phyloP scores from a whole-genome alignment of 2,888 invertebrate species.

The Drosophila paranaensis region DNA sequence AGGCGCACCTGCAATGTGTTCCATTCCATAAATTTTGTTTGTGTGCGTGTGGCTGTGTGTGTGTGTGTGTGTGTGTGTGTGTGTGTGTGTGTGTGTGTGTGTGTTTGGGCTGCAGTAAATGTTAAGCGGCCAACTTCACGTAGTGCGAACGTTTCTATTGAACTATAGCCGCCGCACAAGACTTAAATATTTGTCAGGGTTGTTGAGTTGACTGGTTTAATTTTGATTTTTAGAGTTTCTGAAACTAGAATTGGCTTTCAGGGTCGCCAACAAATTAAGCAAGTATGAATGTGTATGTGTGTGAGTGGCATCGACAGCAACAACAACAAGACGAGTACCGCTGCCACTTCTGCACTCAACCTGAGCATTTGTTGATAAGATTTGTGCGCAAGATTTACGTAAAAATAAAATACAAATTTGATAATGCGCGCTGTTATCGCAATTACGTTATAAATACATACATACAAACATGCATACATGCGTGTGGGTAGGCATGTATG shows the following conservation, averaged over 20 bases:
- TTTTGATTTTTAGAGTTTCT: constrained; percentile 27
- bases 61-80: no score
- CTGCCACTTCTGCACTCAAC: not conserved
- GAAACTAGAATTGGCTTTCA: constrained; percentile 70
- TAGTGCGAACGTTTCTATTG: constrained; percentile 13
- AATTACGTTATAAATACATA: constrained; percentile 35
- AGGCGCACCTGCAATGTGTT: constrained; percentile 22
- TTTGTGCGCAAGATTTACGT: constrained; percentile 69
- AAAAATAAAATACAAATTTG: constrained; percentile 55
- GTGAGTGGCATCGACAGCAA: constrained; percentile 12
- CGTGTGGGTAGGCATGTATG: constrained; percentile 6
- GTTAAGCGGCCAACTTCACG: constrained; percentile 15
- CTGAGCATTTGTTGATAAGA: constrained; percentile 57
- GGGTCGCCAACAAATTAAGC: constrained; percentile 50
- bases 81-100: no score
- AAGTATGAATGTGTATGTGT: constrained; percentile 2
- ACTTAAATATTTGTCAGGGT: constrained; percentile 42
- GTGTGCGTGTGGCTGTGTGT: no score
- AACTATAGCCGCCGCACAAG: constrained; percentile 20
- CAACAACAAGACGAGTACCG: not conserved
- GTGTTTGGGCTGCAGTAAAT: not conserved
- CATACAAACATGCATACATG: not conserved
- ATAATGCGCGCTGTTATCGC: constrained; percentile 42
- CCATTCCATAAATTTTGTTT: constrained; percentile 2
- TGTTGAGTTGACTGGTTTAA: constrained; percentile 39